Conservation (phyloP, 1,140 invertebrate genomes). For the Drosophila parabipectinata region DNA sequence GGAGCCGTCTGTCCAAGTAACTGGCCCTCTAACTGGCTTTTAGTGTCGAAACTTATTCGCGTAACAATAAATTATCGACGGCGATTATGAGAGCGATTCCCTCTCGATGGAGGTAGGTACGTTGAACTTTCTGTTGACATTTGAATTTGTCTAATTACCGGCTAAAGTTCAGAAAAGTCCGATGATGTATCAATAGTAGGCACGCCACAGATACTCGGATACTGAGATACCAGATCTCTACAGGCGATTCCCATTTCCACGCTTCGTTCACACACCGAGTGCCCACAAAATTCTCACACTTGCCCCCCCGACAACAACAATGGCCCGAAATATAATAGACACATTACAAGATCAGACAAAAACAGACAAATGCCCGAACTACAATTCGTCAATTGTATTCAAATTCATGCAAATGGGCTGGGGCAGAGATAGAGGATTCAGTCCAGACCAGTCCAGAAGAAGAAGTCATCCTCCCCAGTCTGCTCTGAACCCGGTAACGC, state of each 20-base stretch:
- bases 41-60: constrained; percentile 73
- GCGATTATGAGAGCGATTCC: constrained; percentile 61
- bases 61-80: constrained; percentile 77
- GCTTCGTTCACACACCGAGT: constrained; percentile 64
- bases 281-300: constrained; percentile 62
- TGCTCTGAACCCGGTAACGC: constrained; percentile 50
- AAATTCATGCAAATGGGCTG: constrained; percentile 78
- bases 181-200: constrained; percentile 70
- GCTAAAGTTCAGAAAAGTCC: constrained; percentile 66
- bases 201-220: constrained; percentile 54
- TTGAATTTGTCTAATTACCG: constrained; percentile 72
- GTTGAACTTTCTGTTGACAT: constrained; percentile 80
- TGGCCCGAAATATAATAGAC: constrained; percentile 69
- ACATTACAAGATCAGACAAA: constrained; percentile 71
- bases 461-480: constrained; percentile 22
- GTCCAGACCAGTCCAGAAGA: constrained; percentile 11
- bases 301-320: constrained; percentile 35
- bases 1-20: constrained; percentile 11
- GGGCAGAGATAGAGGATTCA: constrained; percentile 16
- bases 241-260: constrained; percentile 46
- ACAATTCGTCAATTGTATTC: constrained; percentile 82
- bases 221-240: constrained; percentile 2
- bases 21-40: constrained; percentile 20
- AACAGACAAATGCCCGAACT: constrained; percentile 66
- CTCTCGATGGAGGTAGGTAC: constrained; percentile 15